Base-by-base conservation (phyloP, 2,797 vertebrate genomes). In the Crax fasciolata region DNA sequence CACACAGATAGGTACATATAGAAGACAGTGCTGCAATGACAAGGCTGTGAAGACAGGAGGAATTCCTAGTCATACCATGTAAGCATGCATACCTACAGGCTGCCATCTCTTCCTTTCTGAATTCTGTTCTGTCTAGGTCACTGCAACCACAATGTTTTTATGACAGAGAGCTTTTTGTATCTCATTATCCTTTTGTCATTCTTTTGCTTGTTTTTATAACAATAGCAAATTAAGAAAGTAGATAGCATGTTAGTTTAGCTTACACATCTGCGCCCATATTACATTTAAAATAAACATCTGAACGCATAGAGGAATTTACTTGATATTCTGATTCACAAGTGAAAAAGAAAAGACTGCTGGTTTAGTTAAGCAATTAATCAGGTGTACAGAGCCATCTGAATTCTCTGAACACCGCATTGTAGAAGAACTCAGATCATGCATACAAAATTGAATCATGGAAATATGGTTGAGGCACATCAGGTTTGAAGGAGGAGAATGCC, bases 331-430 rank as follows among this genome's bases (percentile, higher is more conserved):
- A 70, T 87, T 93, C 67, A 35, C 38, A 75, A 80, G 84, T 48
- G 75, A 38, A 61, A 72, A 79, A 65, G 74, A 71, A 15, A 89
- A 70, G n/a, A 46, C 54, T 74, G 46, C 49, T 87, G 89, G 77
- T 89, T 91, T 86, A 78, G 73, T 72, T 93, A 82, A 89, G 58
- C 59, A 92, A 94, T 91, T 96, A 95, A 86, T 95, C 89, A 95
- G 90, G 82, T 94, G 57, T 91, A 81, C 78, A 87, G 90, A 95
- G 51, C 63, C 77, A 86, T 84, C 57, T 89, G 87, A 95, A 90
- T 91, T 93, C 68, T 91, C 78, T 51, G 84, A 95, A 72, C 23
- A 66, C 24, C 49, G 62, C 63, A 30, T 28, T 4, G 4, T 12
- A 48, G 68, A 79, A 90, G 92, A 92, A 67, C 49, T 94, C 78